These are phyloP conservation scores for Cantharis rufa DNA, from an alignment of 2,888 invertebrate genomes.

Conservation along the genomic window DNA sequence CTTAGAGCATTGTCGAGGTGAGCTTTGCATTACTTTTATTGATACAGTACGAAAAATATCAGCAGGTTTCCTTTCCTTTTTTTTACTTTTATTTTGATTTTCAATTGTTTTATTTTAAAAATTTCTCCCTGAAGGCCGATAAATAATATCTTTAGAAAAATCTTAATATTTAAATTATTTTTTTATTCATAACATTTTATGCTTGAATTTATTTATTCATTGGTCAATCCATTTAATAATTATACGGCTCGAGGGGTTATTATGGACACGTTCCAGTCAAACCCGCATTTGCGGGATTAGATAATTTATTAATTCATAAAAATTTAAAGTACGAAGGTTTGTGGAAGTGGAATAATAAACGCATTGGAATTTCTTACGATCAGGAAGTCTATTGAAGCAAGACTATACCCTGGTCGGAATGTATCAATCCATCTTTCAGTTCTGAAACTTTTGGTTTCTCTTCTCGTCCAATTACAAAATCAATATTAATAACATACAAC, in stretches of 20 bases:
- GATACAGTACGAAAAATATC: too few species aligned
- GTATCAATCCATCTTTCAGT: neutral
- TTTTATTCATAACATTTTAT: too few species aligned
- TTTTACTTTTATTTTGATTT: too few species aligned
- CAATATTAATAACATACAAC: slow-evolving; percentile 6
- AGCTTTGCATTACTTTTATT: too few species aligned
- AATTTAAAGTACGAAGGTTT: neutral
- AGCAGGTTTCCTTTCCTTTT: too few species aligned
- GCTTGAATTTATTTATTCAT: too few species aligned
- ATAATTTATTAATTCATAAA: neutral
- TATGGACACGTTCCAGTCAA: neutral
- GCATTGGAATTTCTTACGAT: neutral
- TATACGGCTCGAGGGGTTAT: neutral
- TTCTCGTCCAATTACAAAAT: neutral
- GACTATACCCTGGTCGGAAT: neutral
- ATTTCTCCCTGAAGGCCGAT: too few species aligned
- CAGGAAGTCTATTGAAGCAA: neutral
- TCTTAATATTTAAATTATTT: too few species aligned
- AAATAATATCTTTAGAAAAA: too few species aligned
- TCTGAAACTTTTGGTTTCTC: neutral
- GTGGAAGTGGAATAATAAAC: neutral
- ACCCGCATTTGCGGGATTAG: neutral
- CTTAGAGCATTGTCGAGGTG: too few species aligned
- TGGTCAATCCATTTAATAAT: too few species aligned
- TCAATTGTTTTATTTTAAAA: too few species aligned